Base-by-base conservation (phyloP, 2,888 invertebrate genomes). In the Orthosia cruda region DNA sequence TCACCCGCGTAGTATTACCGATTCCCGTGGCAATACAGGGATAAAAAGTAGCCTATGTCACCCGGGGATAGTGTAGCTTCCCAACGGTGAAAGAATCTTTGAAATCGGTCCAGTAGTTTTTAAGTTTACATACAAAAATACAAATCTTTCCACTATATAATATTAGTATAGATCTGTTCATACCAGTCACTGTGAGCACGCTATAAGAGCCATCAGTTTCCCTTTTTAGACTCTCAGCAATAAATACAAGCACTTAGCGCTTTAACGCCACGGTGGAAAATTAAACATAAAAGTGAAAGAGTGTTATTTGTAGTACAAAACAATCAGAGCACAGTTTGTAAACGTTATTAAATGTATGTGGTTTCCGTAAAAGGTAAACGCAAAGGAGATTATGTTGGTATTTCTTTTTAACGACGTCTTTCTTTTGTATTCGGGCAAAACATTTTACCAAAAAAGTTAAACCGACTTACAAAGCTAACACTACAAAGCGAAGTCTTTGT, bases 231-330 rank as follows among this genome's bases (percentile, higher is more conserved):
- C 61, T 73, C 64, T 67, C 52, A 45, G 70, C 59, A 62, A 57
- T 50, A 76, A 45, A 45, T 68, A 67, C 23, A 49, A 40, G 47
- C 70, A 63, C 74, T 59, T 26, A 73, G 58, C 69, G 26, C 63
- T 67, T 75, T 62, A 77, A 67, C 68, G 66, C n/a, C 82, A 58
- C 82, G 71, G 88, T 85, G 87, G 85, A 85, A 88, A 91, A 90
- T 87, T 85, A 89, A 87, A 63, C 74, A 74, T 86, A 89, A 91
- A 91, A 92, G 92, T 92, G 91, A 92, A 91, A 91, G 90, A 59
- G 73, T 65, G 62, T 72, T 61, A 59, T 64, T 77, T 74, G 74
- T 75, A 87, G 62, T 65, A 85, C 80, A 79, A 87, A 89, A 88
- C 88, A 89, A 88, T 84, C 77, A 83, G 84, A 87, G 84, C 83